Percentiles rank a stretch among this genome's conserved stretches.
These are phyloP conservation scores for Riptortus pedestris DNA, from an alignment of 1,140 invertebrate species.

Conservation along the genomic window DNA sequence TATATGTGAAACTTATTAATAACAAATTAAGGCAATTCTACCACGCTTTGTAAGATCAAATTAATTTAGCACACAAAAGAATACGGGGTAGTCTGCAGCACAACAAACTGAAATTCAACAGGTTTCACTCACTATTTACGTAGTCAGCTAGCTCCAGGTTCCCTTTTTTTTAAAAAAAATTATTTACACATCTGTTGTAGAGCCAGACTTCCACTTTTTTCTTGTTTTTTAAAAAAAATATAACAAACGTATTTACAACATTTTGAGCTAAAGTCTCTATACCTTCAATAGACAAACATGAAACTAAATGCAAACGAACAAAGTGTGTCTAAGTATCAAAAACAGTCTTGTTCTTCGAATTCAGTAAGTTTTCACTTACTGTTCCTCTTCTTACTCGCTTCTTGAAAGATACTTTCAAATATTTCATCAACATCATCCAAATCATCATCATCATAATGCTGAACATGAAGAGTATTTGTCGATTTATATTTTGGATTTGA, in stretches of 20 bases:
- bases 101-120: neutral
- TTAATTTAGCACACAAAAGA: neutral
- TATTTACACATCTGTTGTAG: neutral
- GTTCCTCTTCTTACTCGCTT: slow-evolving; percentile 30
- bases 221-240: neutral
- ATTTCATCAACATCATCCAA: slow-evolving; percentile 39
- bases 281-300: neutral
- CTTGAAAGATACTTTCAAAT: slow-evolving; percentile 36
- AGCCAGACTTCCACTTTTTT: slow-evolving; percentile 7
- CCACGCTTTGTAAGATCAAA: slow-evolving; percentile 4
- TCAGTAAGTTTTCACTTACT: slow-evolving; percentile 20
- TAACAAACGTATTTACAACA: slow-evolving; percentile 11
- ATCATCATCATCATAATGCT: slow-evolving; percentile 29
- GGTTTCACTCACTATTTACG: slow-evolving; percentile 1
- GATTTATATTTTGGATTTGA: slow-evolving; percentile 27
- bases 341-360: neutral
- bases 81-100: slow-evolving; percentile 9
- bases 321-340: slow-evolving; percentile 4
- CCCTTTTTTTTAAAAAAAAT: neutral
- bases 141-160: slow-evolving; percentile 1
- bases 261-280: neutral
- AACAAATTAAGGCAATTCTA: slow-evolving; percentile 11
- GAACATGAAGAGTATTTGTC: slow-evolving; percentile 19
- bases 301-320: slow-evolving; percentile 4
- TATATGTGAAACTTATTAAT: neutral